Evolutionary conservation across 2,888 invertebrate species (phyloP).

Genomic region (Dicranocentrus wangi): DNA sequence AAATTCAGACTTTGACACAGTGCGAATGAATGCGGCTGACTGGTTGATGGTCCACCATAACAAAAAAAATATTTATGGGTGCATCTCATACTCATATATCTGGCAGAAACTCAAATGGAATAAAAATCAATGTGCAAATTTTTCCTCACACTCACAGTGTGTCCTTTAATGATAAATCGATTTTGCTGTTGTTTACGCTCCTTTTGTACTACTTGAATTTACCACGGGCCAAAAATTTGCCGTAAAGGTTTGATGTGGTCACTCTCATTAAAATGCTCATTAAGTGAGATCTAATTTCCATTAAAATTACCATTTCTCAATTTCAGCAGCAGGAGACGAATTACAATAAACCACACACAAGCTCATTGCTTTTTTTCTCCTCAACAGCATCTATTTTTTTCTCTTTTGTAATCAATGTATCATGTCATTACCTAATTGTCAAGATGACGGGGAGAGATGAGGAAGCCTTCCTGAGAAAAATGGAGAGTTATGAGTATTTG

Average conservation of each 20-base stretch:
- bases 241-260: not conserved
- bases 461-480: conserved; percentile 29
- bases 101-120: conserved; percentile 45
- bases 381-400: not conserved
- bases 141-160: conserved; percentile 14
- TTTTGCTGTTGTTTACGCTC: conserved; percentile 13
- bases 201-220: conserved; percentile 39
- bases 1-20: conserved; percentile 33
- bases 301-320: conserved; percentile 36
- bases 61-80: conserved; percentile 48
- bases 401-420: conserved; percentile 20
- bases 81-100: too few relatives aligned
- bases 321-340: conserved; percentile 1
- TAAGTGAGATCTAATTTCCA: conserved; percentile 54
- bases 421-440: conserved; percentile 38
- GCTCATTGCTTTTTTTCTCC: not conserved
- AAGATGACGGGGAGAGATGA: conserved; percentile 34
- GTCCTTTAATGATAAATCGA: conserved; percentile 47
- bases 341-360: conserved; percentile 14
- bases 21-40: conserved; percentile 34
- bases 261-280: conserved; percentile 53
- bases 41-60: not conserved
- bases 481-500: conserved; percentile 28
- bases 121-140: conserved; percentile 44
- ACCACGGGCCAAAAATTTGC: not conserved